Evolutionary conservation across 2,797 vertebrate genomes (phyloP).

Genomic region (Pseudochromis fuscus): DNA sequence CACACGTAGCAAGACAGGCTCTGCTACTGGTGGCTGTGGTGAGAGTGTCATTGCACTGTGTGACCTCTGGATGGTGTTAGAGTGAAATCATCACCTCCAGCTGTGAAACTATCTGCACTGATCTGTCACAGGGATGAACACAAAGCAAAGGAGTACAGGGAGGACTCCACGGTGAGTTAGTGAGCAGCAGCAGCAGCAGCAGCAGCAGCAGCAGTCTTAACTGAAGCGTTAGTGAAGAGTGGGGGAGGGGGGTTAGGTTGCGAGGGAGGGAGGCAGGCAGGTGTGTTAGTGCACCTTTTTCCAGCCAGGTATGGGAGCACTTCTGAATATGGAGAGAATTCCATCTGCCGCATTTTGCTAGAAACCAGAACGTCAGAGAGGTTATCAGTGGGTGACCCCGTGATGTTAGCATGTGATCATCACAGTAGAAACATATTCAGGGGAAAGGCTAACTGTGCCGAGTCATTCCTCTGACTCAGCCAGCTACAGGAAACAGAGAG

Average conservation of each 20-base stretch:
- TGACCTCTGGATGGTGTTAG: conserved; percentile 36
- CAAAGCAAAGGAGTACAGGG: too few relatives aligned
- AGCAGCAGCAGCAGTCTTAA: conserved; percentile 61
- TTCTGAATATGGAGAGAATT: conserved; percentile 90
- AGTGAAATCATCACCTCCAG: background rate
- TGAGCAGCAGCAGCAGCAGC: too few relatives aligned
- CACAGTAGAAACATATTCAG: conserved; percentile 4
- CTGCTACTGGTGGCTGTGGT: background rate
- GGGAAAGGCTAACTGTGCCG: conserved; percentile 20
- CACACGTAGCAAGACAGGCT: background rate
- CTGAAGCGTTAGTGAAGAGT: conserved; percentile 26
- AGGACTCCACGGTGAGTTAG: conserved; percentile 40
- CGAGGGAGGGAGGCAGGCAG: conserved; percentile 23
- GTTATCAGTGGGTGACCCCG: conserved; percentile 41
- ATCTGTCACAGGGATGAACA: too few relatives aligned
- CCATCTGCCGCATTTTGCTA: conserved; percentile 88
- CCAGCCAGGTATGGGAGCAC: conserved; percentile 87
- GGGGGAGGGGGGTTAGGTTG: background rate
- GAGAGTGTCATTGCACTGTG: conserved; percentile 17
- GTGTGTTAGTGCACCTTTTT: conserved; percentile 89
- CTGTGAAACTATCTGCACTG: too few relatives aligned
- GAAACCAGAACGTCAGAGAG: conserved; percentile 90
- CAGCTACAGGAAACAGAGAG: background rate
- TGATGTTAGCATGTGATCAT: conserved; percentile 29
- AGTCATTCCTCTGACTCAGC: background rate